Evolutionary conservation across 30 jellyfish, hydroid and myxozoan genomes (phyloP), one percentile per base, ranked within the genome.

Genomic region (Hydractinia echinata): DNA sequence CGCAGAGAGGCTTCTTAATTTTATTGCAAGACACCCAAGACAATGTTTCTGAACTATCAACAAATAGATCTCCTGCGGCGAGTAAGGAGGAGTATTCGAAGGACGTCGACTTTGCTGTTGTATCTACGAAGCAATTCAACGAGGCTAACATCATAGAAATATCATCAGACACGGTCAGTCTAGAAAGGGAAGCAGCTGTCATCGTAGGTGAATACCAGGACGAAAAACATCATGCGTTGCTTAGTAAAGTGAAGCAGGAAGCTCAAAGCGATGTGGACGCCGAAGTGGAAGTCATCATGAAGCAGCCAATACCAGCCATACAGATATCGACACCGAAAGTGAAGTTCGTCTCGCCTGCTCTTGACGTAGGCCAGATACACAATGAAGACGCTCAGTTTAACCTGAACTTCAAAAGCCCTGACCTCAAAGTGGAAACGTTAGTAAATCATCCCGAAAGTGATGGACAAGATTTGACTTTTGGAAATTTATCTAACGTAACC

Each of bases 331-430:
- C 74, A 7, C 74, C 74, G 7, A 51, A n/a, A 7, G 74, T 64
- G 10, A 51, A 64, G 9, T 30, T 30, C 44, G 2, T 2, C 44
- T 30, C 44, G 44, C 44, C 44, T 30, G 44, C 44, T 30, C 44
- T 30, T 30, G 4, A 64, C n/a, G 74, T 13, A n/a, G 74, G 74
- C 15, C 39, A n/a, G 74, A 44, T 64, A 7, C 51, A 64, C 19
- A 64, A 9, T 13, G 74, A 64, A 64, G 39, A 64, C 39, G 74
- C 74, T 64, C 74, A 64, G 74, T 64, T 64, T 64, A 64, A 64
- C 39, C 44, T 30, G 44, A 30, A 30, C 44, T 30, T 30, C 44
- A 30, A 30, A 30, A 30, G 44, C 44, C 2, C 74, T 64, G 74
- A 7, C 8, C 39, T 4, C 7, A 7, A 7, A 64, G 8, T 51